Percentiles rank a stretch among this genome's conserved stretches.
Evolutionary conservation across 1,140 invertebrate genomes (phyloP).

Genomic region (Drosophila sulfurigaster): DNA sequence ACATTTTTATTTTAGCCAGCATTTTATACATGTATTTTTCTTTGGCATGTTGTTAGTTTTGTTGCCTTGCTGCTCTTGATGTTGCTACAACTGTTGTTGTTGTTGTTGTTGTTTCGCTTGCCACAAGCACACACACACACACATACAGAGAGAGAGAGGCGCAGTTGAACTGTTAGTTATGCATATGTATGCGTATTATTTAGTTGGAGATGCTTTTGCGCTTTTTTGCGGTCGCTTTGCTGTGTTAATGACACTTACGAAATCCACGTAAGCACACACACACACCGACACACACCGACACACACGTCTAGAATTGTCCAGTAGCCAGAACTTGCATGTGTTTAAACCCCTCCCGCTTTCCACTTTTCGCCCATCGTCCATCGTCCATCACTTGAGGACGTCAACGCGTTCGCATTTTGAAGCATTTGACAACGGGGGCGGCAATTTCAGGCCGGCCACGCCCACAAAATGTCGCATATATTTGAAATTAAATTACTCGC

Average conservation of each 20-base stretch:
- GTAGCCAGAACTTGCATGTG: conserved; percentile 16
- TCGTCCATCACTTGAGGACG: neutral
- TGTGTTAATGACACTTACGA: conserved; percentile 80
- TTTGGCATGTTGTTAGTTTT: conserved; percentile 52
- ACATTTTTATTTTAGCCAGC: conserved; percentile 68
- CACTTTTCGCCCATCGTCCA: neutral
- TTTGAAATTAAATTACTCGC: conserved; percentile 82
- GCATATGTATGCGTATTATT: conserved; percentile 55
- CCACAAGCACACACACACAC: conserved; percentile 41
- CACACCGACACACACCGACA: conserved; percentile 6
- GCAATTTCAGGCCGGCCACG: conserved; percentile 43
- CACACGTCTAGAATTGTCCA: conserved; percentile 15
- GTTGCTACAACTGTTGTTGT: conserved; percentile 25
- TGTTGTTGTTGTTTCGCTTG: conserved; percentile 47
- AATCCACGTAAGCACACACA: conserved; percentile 34
- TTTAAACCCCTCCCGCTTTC: neutral
- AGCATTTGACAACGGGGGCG: conserved; percentile 31
- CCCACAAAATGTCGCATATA: conserved; percentile 67
- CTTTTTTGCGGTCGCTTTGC: conserved; percentile 81
- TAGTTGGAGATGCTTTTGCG: conserved; percentile 73
- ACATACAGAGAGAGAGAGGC: conserved; percentile 13
- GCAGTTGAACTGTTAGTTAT: conserved; percentile 43
- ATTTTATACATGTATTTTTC: conserved; percentile 48
- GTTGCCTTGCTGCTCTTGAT: conserved; percentile 14
- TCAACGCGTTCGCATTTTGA: conserved; percentile 10